Conservation (phyloP, 1,140 invertebrate species). For the Scaptomyza montana region DNA sequence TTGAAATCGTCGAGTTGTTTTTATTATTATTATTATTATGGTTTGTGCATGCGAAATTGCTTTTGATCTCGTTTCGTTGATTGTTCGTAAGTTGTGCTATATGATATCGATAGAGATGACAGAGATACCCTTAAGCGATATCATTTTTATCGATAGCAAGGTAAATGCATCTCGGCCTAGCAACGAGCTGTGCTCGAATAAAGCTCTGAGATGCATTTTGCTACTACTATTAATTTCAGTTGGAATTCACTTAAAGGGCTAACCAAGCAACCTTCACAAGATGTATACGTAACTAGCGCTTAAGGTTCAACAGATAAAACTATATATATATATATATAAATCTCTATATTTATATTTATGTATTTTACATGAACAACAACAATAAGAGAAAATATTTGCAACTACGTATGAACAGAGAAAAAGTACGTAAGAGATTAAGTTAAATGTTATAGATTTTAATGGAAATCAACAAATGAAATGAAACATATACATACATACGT, state of each 20-base stretch:
- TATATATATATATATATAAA: slow-evolving; percentile 45
- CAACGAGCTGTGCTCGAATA: slow-evolving; percentile 65
- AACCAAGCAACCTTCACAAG: slow-evolving; percentile 69
- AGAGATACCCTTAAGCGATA: slow-evolving; percentile 21
- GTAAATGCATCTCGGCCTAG: slow-evolving; percentile 11
- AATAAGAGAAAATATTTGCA: slow-evolving; percentile 65
- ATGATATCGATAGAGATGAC: slow-evolving; percentile 15
- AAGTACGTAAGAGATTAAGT: slow-evolving; percentile 56
- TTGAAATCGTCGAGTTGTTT: slow-evolving; percentile 16
- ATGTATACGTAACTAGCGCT: slow-evolving; percentile 82
- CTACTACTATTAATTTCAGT: slow-evolving; percentile 45
- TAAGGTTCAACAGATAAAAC: slow-evolving; percentile 68
- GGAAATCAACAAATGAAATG: slow-evolving; percentile 39
- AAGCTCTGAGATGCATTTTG: slow-evolving; percentile 9
- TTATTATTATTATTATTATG: slow-evolving; percentile 5
- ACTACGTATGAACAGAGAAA: background rate
- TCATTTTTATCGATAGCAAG: slow-evolving; percentile 31
- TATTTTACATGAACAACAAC: slow-evolving; percentile 61
- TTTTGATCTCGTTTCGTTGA: slow-evolving; percentile 80
- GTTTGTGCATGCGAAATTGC: slow-evolving; percentile 56
- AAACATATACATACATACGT: slow-evolving; percentile 58
- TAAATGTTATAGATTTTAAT: slow-evolving; percentile 82
- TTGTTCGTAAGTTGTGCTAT: slow-evolving; percentile 65
- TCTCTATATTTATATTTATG: slow-evolving; percentile 75
- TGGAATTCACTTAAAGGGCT: slow-evolving; percentile 61